Percentiles rank a stretch among this genome's conserved stretches.
Evolutionary conservation across 2,888 invertebrate genomes (phyloP).

Genomic region (Tipula unca): DNA sequence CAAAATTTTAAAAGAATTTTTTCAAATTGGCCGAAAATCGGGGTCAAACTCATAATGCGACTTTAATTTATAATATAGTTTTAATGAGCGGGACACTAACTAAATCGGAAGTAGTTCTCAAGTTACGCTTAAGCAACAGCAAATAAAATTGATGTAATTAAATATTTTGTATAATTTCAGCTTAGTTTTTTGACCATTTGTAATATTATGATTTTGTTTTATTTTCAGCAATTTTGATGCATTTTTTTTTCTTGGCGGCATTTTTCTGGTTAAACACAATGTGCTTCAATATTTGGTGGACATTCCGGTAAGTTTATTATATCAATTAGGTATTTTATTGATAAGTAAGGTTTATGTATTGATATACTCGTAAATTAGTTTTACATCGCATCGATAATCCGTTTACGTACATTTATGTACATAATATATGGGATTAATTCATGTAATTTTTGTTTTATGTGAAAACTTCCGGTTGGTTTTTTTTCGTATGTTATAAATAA

Average conservation of each 20-base stretch:
- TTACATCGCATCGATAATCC: background rate
- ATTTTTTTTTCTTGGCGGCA: conserved; percentile 80
- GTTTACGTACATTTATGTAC: background rate
- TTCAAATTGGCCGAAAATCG: too few relatives aligned
- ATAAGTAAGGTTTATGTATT: background rate
- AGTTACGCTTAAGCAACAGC: too few relatives aligned
- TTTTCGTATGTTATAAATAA: background rate
- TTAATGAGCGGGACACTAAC: too few relatives aligned
- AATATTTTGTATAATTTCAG: background rate
- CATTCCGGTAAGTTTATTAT: conserved; percentile 61
- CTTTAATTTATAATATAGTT: too few relatives aligned
- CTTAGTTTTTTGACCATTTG: background rate
- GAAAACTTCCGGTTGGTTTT: background rate
- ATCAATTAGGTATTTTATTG: background rate
- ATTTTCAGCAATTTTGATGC: conserved; percentile 67
- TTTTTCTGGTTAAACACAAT: conserved; percentile 92
- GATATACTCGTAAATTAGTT: background rate
- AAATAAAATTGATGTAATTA: background rate
- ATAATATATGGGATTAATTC: background rate
- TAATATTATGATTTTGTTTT: background rate
- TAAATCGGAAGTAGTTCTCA: too few relatives aligned
- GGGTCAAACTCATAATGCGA: too few relatives aligned
- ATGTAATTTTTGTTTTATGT: background rate
- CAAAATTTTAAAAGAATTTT: too few relatives aligned
- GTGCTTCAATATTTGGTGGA: conserved; percentile 95